Evolutionary conservation across 2,113 vertebrate genomes (phyloP), one percentile per base, ranked within the genome.

Genomic region (Clarias magur): DNA sequence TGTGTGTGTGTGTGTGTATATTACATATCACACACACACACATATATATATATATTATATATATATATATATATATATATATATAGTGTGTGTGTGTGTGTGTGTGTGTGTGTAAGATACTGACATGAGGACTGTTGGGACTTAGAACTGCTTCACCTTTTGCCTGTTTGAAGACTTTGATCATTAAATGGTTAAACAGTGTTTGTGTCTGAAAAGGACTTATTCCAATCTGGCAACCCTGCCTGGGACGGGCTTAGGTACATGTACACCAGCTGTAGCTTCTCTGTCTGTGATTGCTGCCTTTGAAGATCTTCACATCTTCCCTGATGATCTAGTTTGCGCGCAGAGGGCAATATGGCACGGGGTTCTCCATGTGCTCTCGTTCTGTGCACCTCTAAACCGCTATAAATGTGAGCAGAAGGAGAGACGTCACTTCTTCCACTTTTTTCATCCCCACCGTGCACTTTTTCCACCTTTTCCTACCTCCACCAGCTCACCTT

Each of bases 261-360:
- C 83, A 62, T 38, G 30, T 48, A n/a, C 82, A 93, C 86, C 95
- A 96, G 95, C 95, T 96, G 95, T 94, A 92, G 92, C 92, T 90
- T 91, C 93, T 95, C 93, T 83, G 82, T 48, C 84, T 89, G 59
- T 94, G 92, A 94, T 94, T 93, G 88, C 87, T n/a, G 90, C 88
- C 27, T 85, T 80, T 90, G 91, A 89, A 91, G 80, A 85, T 83
- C 88, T 76, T 78, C 88, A 83, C 90, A 87, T 85, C 85, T 86
- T 95, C 93, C 93, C 94, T 95, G 92, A 95, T 95, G 93, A 93
- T 91, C 94, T 95, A 95, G 95, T 96, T 95, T 93, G 92, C 92
- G 91, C 91, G 82, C 88, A 63, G 27, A 72, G 89, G 82, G 92
- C 90, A 90, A 82, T 80, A 88, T 84, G 85, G 73, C 80, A 86